A percentile compares a stretch with the other conserved stretches of the same genome.
Conservation (phyloP, 2,888 invertebrate genomes). For the Coleophora flavipennella region DNA sequence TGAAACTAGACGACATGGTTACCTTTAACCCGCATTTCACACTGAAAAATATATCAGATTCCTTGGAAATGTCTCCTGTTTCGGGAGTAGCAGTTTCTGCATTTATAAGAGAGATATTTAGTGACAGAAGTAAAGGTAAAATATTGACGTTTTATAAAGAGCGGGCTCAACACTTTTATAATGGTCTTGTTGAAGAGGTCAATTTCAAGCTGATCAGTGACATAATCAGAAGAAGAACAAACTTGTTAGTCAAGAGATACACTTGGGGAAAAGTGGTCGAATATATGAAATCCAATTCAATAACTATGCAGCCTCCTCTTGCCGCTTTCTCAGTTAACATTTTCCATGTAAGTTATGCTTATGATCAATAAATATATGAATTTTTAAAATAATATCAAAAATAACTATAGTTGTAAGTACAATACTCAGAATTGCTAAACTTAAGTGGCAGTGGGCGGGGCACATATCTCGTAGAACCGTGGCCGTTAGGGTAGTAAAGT, state of each 20-base stretch:
- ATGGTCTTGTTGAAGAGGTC: constrained; percentile 88
- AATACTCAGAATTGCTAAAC: too few species aligned
- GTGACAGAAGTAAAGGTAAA: constrained; percentile 85
- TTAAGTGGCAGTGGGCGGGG: too few species aligned
- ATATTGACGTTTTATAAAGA: constrained; percentile 90
- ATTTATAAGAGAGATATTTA: constrained; percentile 86
- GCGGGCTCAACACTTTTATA: constrained; percentile 88
- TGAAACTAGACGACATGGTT: constrained; percentile 88
- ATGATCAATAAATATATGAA: too few species aligned
- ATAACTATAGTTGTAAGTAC: too few species aligned
- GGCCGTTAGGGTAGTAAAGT: too few species aligned
- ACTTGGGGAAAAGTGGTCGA: constrained; percentile 84
- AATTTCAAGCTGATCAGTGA: constrained; percentile 88
- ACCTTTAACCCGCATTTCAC: constrained; percentile 92
- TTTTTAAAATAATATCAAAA: too few species aligned
- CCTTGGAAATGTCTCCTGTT: constrained; percentile 77
- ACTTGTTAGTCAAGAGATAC: constrained; percentile 83
- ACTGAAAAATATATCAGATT: constrained; percentile 88
- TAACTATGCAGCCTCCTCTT: constrained; percentile 81
- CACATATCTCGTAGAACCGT: too few species aligned
- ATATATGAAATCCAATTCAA: constrained; percentile 80
- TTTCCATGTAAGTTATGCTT: constrained; percentile 74
- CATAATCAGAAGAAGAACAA: constrained; percentile 85
- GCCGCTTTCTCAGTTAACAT: constrained; percentile 88
- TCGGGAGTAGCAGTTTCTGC: constrained; percentile 85